A percentile compares a stretch with the other conserved stretches of the same genome.
Evolutionary conservation across 2,113 vertebrate genomes (phyloP).

Genomic region (Neotoma lepida): DNA sequence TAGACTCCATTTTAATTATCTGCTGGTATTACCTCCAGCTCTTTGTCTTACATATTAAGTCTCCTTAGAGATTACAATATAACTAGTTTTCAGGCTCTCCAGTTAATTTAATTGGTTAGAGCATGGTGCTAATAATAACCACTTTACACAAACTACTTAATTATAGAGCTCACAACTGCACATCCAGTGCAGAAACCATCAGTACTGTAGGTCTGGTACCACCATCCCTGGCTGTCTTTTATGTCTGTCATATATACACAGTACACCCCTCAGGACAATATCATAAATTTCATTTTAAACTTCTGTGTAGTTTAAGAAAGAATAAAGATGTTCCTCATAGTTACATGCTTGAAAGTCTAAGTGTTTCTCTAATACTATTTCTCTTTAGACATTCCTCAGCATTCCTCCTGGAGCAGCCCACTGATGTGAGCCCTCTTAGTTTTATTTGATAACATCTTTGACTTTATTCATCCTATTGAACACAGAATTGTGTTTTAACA

Average conservation of each 20-base stretch:
- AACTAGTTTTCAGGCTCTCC: not conserved
- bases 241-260: not conserved
- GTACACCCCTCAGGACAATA: not conserved
- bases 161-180: not conserved
- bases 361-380: not conserved
- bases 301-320: not conserved
- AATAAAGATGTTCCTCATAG: not conserved
- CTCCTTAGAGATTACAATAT: not conserved
- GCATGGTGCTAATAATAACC: not conserved
- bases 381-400: too few relatives aligned
- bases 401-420: too few relatives aligned
- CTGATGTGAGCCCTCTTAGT: too few relatives aligned
- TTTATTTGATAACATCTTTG: too few relatives aligned
- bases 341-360: not conserved
- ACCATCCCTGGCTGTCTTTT: not conserved
- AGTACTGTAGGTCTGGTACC: not conserved
- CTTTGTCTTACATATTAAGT: not conserved
- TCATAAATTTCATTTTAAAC: constrained; percentile 24
- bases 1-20: not conserved
- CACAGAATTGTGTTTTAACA: not conserved
- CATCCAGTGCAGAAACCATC: not conserved
- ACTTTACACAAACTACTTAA: not conserved
- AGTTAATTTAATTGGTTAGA: not conserved
- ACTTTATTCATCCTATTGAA: not conserved
- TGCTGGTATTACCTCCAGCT: not conserved